Evolutionary conservation across 2,113 vertebrate genomes (phyloP).

Genomic region (Poecile atricapillus): DNA sequence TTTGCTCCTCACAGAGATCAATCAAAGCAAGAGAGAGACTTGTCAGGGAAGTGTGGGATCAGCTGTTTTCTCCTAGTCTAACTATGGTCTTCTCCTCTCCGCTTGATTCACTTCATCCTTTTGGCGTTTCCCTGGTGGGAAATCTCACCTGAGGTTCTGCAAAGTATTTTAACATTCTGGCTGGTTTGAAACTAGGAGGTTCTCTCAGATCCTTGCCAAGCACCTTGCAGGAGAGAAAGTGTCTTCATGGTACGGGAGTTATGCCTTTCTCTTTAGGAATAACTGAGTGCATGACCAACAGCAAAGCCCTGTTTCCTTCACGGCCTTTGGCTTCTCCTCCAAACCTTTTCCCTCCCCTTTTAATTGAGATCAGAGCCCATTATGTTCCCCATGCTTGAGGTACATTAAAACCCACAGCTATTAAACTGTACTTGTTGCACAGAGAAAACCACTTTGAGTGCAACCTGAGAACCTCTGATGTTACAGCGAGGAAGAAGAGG

Average conservation of each 20-base stretch:
- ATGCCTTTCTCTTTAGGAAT: not conserved
- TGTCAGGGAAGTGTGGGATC: not conserved
- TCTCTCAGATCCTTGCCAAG: not conserved
- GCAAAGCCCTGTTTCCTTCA: not conserved
- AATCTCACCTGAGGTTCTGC: not conserved
- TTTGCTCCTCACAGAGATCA: not conserved
- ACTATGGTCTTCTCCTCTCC: not conserved
- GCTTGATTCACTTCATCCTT: not conserved
- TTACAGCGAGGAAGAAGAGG: not conserved
- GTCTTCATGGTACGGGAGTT: rapidly evolving
- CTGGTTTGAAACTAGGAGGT: not conserved
- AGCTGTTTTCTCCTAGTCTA: not conserved
- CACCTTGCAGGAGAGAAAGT: not conserved
- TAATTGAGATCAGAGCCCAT: not conserved
- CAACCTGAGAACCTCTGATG: not conserved
- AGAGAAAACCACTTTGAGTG: not conserved
- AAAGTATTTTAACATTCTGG: not conserved
- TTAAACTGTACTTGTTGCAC: not conserved
- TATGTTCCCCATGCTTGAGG: not conserved
- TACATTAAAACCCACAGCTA: not conserved
- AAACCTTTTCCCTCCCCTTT: not conserved
- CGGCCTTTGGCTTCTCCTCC: not conserved
- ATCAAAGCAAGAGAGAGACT: not conserved
- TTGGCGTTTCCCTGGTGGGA: not conserved
- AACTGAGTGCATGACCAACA: not conserved